Conservation (phyloP, 2,888 invertebrate genomes). For the Omphaloscelis lunosa region DNA sequence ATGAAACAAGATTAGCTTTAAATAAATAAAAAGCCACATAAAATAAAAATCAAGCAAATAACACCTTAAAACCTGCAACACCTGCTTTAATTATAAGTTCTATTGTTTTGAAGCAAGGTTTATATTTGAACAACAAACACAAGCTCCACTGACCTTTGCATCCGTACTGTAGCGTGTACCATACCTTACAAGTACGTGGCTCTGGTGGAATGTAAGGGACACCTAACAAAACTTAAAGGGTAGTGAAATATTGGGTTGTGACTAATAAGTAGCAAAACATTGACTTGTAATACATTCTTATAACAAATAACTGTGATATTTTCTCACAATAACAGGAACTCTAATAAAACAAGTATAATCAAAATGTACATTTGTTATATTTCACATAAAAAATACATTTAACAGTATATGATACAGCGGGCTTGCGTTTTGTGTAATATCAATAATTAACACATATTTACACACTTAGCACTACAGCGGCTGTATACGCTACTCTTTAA, state of each 20-base stretch:
- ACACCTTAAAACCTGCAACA: conserved; percentile 39
- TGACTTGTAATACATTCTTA: background rate
- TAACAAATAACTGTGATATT: conserved; percentile 2
- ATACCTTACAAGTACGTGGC: conserved; percentile 21
- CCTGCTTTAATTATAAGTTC: conserved; percentile 7
- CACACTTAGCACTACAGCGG: conserved; percentile 63
- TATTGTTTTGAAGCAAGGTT: conserved; percentile 22
- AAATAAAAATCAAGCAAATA: conserved; percentile 34
- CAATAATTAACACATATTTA: conserved; percentile 77
- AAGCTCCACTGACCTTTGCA: conserved; percentile 77
- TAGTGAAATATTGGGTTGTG: background rate
- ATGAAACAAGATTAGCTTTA: conserved; percentile 17
- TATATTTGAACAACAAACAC: conserved; percentile 50
- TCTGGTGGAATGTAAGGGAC: conserved; percentile 12
- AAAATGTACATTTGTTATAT: conserved; percentile 89
- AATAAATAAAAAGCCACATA: conserved; percentile 49
- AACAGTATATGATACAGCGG: conserved; percentile 82
- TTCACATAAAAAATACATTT: conserved; percentile 88
- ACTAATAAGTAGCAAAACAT: conserved; percentile 5
- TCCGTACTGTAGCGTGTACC: conserved; percentile 55
- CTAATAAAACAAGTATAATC: conserved; percentile 83
- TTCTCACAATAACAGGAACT: conserved; percentile 26
- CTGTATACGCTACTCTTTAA: conserved; percentile 52
- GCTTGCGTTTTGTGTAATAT: conserved; percentile 74
- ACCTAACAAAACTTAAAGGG: background rate